Base-by-base conservation (phyloP, 2,113 vertebrate species). In the Bucco capensis region DNA sequence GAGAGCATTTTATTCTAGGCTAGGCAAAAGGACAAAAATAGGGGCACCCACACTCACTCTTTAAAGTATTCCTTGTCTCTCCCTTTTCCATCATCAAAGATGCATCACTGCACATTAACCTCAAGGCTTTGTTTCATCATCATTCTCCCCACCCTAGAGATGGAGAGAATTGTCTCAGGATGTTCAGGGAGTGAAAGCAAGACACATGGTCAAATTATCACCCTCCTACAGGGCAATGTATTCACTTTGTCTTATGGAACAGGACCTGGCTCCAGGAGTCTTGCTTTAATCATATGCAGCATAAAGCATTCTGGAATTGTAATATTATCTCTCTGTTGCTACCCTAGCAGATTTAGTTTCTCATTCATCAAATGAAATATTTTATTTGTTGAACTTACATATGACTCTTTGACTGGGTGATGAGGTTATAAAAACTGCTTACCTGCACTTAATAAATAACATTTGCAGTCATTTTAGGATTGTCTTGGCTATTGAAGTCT, bases 381-480 rank as follows among this genome's bases (percentile, higher is more conserved):
- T 83, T 6, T 51, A 49, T 83, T 82, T 90, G 42, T 84, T 90
- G 79, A 91, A 92, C 71, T 91, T 90, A 57, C 51, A 51, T 88
- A 6, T 90, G 60, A 90, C 42, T 40, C 60, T 72, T 88, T 89
- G 75, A 77, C 72, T 44, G 67, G 67, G 49, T 83, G 24, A 47
- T 67, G 72, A 93, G 64, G 73, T 72, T 89, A 92, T 58, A 54
- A 83, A 91, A 87, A 73, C 56, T 64, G 35, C 72, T 81, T 93
- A 78, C n/a, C 57, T 75, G 40, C 40, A 35, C 60, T 90, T 91
- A 83, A 80, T 88, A 88, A 77, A 76, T 44, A 87, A 13, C 49
- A 58, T 80, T 77, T 75, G 35, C 21, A 76, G 38, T 30, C 40
- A 73, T 89, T 76, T 93, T 80, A 80, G 53, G 54, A 66, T 31